These are phyloP conservation scores for Cataglyphis livida DNA, from an alignment of 2,888 invertebrate species.

Conservation along the genomic window DNA sequence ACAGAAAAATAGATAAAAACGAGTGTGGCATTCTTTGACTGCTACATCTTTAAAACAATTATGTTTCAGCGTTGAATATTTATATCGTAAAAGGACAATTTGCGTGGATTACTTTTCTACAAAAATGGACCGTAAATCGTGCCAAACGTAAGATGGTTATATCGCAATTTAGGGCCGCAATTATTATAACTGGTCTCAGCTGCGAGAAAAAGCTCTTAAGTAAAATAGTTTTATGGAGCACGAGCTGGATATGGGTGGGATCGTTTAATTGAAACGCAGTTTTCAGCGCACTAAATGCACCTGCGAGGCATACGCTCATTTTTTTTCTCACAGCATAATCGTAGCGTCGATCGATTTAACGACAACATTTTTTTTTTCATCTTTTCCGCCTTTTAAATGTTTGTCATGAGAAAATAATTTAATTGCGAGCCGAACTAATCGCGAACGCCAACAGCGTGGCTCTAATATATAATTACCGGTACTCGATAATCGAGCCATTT, in stretches of 20 bases:
- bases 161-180: conserved; percentile 15
- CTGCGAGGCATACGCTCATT: conserved; percentile 45
- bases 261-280: conserved; percentile 66
- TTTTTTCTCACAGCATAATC: background rate
- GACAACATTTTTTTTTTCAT: background rate
- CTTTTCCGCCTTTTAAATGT: background rate
- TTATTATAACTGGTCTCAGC: conserved; percentile 57
- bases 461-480: conserved; percentile 34
- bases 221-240: conserved; percentile 52
- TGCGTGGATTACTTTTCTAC: background rate
- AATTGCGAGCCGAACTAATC: conserved; percentile 17
- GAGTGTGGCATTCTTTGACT: background rate
- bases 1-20: background rate
- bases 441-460: background rate
- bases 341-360: background rate
- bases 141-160: background rate
- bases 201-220: conserved; percentile 36
- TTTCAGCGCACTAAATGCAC: conserved; percentile 63
- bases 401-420: conserved; percentile 20
- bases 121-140: background rate
- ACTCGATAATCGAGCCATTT: conserved; percentile 41
- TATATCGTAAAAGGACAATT: conserved; percentile 7
- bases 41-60: background rate
- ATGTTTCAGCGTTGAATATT: background rate
- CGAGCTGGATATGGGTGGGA: conserved; percentile 44